These are phyloP conservation scores for Operophtera brumata DNA, from an alignment of 2,888 invertebrate genomes.

Conservation along the genomic window DNA sequence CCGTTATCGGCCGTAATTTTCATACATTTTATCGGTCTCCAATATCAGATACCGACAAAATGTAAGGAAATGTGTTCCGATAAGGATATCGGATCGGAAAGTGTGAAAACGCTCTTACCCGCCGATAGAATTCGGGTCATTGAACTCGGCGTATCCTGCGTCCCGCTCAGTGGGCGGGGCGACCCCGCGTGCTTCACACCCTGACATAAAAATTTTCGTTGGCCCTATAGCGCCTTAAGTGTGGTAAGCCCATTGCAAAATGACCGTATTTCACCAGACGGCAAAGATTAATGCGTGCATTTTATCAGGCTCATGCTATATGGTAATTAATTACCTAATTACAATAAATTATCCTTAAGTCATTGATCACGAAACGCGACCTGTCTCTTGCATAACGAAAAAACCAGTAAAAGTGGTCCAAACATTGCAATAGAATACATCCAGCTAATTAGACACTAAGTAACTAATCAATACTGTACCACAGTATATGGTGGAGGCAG, in stretches of 20 bases:
- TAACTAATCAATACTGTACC: slow-evolving; percentile 17
- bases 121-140: too few relatives aligned
- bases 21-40: too few relatives aligned
- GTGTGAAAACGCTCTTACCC: too few relatives aligned
- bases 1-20: too few relatives aligned
- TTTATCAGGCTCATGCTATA: slow-evolving; percentile 54
- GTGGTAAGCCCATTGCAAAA: slow-evolving; percentile 18
- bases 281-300: slow-evolving; percentile 27
- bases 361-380: slow-evolving; percentile 71
- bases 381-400: slow-evolving; percentile 56
- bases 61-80: too few relatives aligned
- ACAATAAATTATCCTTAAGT: slow-evolving; percentile 68
- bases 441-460: slow-evolving; percentile 35
- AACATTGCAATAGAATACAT: slow-evolving; percentile 46
- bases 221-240: too few relatives aligned
- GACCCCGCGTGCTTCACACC: too few relatives aligned
- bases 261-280: slow-evolving; percentile 26
- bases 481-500: not conserved
- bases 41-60: too few relatives aligned
- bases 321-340: slow-evolving; percentile 72
- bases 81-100: too few relatives aligned
- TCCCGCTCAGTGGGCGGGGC: too few relatives aligned
- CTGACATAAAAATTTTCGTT: too few relatives aligned
- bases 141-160: too few relatives aligned
- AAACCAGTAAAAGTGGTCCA: slow-evolving; percentile 59